These are phyloP conservation scores for Maniola hyperantus DNA, from an alignment of 2,888 invertebrate species.

Conservation along the genomic window DNA sequence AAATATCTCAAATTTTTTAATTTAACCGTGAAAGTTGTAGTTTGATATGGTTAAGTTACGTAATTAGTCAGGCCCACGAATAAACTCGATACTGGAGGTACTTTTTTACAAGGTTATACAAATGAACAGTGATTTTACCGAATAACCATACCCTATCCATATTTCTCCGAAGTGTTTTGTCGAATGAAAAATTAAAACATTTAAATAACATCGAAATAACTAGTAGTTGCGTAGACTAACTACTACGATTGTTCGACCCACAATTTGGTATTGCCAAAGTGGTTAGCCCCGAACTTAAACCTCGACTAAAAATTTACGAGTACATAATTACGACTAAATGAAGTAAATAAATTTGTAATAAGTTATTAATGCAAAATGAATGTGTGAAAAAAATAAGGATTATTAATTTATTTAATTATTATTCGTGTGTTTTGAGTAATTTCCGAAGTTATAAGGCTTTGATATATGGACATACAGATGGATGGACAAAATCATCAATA, in stretches of 20 bases:
- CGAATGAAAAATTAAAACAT: background rate
- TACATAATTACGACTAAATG: too few species aligned
- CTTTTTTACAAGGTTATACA: slow-evolving; percentile 9
- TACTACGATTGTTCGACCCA: background rate
- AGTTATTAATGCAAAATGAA: too few species aligned
- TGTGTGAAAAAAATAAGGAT: too few species aligned
- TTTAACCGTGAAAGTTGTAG: slow-evolving; percentile 2
- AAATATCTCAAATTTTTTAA: background rate
- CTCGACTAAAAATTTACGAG: too few species aligned
- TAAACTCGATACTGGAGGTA: slow-evolving; percentile 3
- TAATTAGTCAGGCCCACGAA: slow-evolving; percentile 9
- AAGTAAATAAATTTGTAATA: too few species aligned
- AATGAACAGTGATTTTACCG: background rate
- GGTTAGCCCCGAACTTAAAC: background rate
- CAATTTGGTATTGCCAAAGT: background rate
- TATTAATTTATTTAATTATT: too few species aligned
- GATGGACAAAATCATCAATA: too few species aligned
- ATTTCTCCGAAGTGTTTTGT: background rate
- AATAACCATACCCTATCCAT: background rate
- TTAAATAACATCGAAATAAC: background rate
- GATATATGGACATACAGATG: too few species aligned
- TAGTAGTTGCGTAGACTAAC: background rate
- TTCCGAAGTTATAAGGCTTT: too few species aligned
- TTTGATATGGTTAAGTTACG: background rate
- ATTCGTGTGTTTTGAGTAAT: too few species aligned